A percentile compares a stretch with the other conserved stretches of the same genome.
Evolutionary conservation across 2,888 invertebrate species (phyloP).

Genomic region (Ophion costatus): DNA sequence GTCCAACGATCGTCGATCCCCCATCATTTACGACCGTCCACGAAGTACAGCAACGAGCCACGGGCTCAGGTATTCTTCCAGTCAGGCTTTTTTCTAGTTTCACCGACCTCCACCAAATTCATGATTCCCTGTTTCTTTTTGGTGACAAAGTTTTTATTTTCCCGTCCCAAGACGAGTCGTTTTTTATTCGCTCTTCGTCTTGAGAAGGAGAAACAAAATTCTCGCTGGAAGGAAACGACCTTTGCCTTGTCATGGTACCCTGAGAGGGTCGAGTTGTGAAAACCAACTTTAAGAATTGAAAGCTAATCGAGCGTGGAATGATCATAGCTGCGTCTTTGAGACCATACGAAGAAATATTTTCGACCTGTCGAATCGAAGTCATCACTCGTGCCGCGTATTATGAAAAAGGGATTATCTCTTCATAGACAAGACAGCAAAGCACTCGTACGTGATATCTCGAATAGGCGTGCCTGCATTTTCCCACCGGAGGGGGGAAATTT

Average conservation of each 20-base stretch:
- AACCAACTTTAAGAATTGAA: conserved; percentile 49
- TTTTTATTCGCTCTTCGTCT: neutral
- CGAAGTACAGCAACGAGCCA: neutral
- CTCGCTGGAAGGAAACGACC: neutral
- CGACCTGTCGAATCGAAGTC: conserved; percentile 8
- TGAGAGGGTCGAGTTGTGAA: conserved; percentile 40
- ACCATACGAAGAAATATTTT: no score
- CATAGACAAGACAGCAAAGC: no score
- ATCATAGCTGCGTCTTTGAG: no score
- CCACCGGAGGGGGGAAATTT: neutral
- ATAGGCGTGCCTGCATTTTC: no score
- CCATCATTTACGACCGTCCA: no score
- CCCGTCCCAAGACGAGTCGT: neutral
- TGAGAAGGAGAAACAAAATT: neutral
- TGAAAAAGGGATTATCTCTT: no score
- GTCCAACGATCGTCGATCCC: neutral
- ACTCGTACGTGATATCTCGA: no score
- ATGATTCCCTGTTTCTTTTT: conserved; percentile 44
- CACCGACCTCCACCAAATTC: conserved; percentile 7
- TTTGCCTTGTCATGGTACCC: conserved; percentile 43
- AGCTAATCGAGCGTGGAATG: conserved; percentile 5
- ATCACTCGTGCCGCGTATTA: no score
- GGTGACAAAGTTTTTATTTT: conserved; percentile 55
- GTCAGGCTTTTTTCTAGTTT: neutral
- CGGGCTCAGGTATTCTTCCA: neutral